phyloP scores from a whole-genome alignment of 2,888 invertebrate species.

The Asteroscopus sphinx region DNA sequence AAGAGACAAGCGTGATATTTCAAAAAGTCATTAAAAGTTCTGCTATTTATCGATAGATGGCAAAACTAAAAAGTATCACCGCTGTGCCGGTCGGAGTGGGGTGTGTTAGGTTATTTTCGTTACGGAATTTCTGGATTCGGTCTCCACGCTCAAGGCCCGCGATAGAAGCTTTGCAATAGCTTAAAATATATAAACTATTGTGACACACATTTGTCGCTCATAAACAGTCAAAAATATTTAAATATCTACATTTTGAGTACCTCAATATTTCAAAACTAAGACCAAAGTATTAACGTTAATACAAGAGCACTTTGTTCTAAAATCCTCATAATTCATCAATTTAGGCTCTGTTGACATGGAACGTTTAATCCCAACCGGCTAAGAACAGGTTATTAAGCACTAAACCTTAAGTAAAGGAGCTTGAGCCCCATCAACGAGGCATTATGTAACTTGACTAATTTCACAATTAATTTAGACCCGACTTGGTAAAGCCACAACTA shows the following conservation, averaged over 20 bases:
- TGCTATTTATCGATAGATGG: too few relatives aligned
- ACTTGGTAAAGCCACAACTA: slow-evolving; percentile 56
- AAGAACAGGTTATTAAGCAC: slow-evolving; percentile 68
- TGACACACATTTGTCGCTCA: too few relatives aligned
- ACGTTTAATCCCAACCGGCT: slow-evolving; percentile 61
- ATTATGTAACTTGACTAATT: slow-evolving; percentile 67
- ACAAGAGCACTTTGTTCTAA: slow-evolving; percentile 20
- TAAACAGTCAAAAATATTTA: too few relatives aligned
- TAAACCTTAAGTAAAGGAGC: slow-evolving; percentile 66
- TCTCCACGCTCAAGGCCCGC: too few relatives aligned
- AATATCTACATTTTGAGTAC: slow-evolving; percentile 4
- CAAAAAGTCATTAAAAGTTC: too few relatives aligned
- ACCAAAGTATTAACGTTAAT: slow-evolving; percentile 20
- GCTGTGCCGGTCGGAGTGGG: too few relatives aligned
- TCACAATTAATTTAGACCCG: slow-evolving; percentile 63
- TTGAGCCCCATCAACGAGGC: slow-evolving; percentile 57
- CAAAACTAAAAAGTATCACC: too few relatives aligned
- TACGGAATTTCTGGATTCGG: too few relatives aligned
- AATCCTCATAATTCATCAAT: slow-evolving; percentile 49
- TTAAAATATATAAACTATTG: too few relatives aligned
- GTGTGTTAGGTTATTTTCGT: too few relatives aligned
- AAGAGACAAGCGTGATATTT: too few relatives aligned
- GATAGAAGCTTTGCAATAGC: too few relatives aligned
- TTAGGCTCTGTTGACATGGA: slow-evolving; percentile 52
- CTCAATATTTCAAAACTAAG: slow-evolving; percentile 13